Evolutionary conservation across 2,888 invertebrate species (phyloP).

Genomic region (Melangyna quadrimaculata): DNA sequence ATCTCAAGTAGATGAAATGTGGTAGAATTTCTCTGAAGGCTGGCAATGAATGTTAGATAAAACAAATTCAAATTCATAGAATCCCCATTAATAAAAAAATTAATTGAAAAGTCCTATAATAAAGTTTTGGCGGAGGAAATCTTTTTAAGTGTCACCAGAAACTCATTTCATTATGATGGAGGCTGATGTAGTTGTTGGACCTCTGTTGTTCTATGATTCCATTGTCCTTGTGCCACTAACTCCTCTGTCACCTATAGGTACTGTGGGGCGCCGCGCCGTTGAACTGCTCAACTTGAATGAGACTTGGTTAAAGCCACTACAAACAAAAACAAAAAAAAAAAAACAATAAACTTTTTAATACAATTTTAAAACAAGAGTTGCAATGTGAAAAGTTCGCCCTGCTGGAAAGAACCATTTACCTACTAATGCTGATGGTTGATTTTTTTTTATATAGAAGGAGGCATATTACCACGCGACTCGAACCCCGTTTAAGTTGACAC

Average conservation of each 20-base stretch:
- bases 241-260: background rate
- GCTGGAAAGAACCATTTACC: background rate
- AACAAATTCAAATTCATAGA: constrained; percentile 64
- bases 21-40: constrained; percentile 20
- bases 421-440: background rate
- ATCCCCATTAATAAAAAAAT: constrained; percentile 69
- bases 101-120: constrained; percentile 69
- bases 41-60: constrained; percentile 55
- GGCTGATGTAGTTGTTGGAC: constrained; percentile 42
- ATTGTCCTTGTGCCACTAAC: constrained; percentile 43
- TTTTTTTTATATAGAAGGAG: background rate
- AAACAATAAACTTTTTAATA: constrained; percentile 71
- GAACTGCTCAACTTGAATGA: constrained; percentile 56
- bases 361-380: constrained; percentile 71
- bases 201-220: constrained; percentile 22
- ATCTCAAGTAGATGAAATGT: background rate
- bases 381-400: constrained; percentile 68
- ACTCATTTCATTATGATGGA: constrained; percentile 67
- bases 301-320: constrained; percentile 68
- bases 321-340: constrained; percentile 10
- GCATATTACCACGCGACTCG: background rate
- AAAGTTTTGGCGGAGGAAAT: constrained; percentile 61
- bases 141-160: constrained; percentile 70
- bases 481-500: background rate
- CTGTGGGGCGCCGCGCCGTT: background rate